Percentiles rank a stretch among this genome's conserved stretches.
Evolutionary conservation across 2,113 vertebrate species (phyloP).

Genomic region (Pipra filicauda): DNA sequence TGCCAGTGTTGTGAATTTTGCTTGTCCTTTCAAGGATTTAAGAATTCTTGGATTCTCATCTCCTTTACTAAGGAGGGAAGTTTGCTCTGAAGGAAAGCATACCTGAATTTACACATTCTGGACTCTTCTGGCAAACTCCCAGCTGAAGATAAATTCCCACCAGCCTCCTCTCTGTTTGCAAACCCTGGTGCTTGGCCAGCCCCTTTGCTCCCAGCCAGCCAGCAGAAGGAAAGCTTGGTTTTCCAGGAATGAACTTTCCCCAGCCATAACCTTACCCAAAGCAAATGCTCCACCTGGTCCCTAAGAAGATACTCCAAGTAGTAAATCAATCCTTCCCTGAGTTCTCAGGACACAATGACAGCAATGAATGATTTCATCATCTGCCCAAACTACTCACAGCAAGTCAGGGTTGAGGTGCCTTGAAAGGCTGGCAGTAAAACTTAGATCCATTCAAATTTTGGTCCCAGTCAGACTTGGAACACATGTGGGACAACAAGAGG

Average conservation of each 20-base stretch:
- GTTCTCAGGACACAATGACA: neutral
- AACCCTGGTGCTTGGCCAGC: neutral
- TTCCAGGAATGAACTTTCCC: neutral
- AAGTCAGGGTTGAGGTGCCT: neutral
- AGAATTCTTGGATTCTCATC: neutral
- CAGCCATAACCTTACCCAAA: rapidly evolving
- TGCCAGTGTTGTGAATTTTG: neutral
- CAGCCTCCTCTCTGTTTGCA: neutral
- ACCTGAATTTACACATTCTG: rapidly evolving
- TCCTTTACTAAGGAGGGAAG: neutral
- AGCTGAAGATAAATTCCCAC: neutral
- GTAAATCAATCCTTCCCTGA: neutral
- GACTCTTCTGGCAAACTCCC: neutral
- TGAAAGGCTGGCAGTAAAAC: neutral
- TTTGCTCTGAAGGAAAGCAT: neutral
- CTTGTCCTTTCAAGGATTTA: neutral
- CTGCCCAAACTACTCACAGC: neutral
- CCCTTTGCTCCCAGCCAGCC: neutral
- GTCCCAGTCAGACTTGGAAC: neutral
- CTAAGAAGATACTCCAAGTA: neutral
- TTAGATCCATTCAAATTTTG: neutral
- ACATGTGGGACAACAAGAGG: rapidly evolving
- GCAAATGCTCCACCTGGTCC: neutral
- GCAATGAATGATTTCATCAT: neutral
- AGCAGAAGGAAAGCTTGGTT: neutral